These are phyloP conservation scores for Leuciscus idus DNA, from an alignment of 2,113 vertebrate species.

Conservation along the genomic window DNA sequence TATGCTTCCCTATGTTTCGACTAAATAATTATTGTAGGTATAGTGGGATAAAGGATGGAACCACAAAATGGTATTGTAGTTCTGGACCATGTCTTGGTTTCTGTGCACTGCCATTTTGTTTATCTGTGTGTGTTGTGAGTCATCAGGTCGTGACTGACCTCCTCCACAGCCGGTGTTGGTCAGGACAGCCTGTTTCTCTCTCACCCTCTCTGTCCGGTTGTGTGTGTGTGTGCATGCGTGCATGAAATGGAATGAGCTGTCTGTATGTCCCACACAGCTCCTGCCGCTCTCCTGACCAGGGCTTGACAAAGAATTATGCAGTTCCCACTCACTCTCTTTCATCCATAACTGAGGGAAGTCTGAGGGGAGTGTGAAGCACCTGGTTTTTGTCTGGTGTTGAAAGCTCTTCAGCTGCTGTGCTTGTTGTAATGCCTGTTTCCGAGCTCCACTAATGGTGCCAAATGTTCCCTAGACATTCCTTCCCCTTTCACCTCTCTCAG, in stretches of 20 bases:
- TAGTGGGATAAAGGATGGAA: not conserved
- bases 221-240: conserved; percentile 23
- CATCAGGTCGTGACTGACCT: conserved; percentile 72
- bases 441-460: conserved; percentile 16
- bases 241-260: conserved; percentile 75
- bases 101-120: conserved; percentile 32
- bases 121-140: conserved; percentile 63
- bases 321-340: not conserved
- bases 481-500: conserved; percentile 31
- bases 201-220: conserved; percentile 60
- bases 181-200: conserved; percentile 67
- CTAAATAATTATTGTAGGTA: not conserved
- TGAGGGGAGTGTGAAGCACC: conserved; percentile 36
- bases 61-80: not conserved
- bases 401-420: conserved; percentile 18
- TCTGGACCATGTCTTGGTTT: not conserved
- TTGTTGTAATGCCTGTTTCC: conserved; percentile 15
- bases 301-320: not conserved
- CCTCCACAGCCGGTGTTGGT: conserved; percentile 65
- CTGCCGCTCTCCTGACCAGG: conserved; percentile 11
- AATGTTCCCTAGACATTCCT: conserved; percentile 26
- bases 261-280: conserved; percentile 68
- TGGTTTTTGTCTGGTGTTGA: conserved; percentile 38
- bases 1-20: not conserved
- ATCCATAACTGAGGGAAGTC: conserved; percentile 1